These are phyloP conservation scores for Dolichotis patagonum DNA, from an alignment of 2,113 vertebrate genomes.

Conservation along the genomic window DNA sequence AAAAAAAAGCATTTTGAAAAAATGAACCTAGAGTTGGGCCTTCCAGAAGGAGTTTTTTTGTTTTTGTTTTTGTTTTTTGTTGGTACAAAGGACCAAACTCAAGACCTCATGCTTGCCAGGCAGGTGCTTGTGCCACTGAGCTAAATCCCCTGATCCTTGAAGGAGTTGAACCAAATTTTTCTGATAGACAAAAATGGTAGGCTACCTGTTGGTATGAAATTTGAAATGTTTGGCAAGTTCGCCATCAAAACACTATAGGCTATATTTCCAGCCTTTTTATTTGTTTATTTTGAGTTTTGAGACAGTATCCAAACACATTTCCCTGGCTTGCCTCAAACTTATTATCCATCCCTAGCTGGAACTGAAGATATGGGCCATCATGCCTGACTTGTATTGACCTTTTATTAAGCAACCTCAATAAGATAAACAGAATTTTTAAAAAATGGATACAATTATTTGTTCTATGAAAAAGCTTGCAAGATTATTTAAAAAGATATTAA, in stretches of 20 bases:
- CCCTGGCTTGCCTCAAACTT: background rate
- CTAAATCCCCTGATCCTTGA: background rate
- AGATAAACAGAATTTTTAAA: conserved; percentile 56
- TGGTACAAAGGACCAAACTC: too few relatives aligned
- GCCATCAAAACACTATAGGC: conserved; percentile 61
- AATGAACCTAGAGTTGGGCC: background rate
- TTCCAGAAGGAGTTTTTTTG: background rate
- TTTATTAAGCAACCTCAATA: conserved; percentile 49
- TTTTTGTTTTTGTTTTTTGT: too few relatives aligned
- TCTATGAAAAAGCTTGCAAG: background rate
- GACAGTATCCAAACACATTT: background rate
- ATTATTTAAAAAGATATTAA: background rate
- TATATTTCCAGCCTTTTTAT: background rate
- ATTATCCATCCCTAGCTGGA: background rate
- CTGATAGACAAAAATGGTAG: conserved; percentile 22
- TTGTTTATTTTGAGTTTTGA: background rate
- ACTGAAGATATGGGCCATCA: background rate
- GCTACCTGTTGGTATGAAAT: conserved; percentile 58
- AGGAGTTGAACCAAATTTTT: conserved; percentile 6
- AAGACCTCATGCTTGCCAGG: too few relatives aligned
- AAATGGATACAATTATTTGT: conserved; percentile 41
- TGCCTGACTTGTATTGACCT: background rate
- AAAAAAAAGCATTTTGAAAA: conserved; percentile 24
- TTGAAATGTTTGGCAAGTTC: conserved; percentile 67
- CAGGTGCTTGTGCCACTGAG: too few relatives aligned